These are phyloP conservation scores for Cephalopachus bancanus DNA, from an alignment of 2,797 vertebrate species.

Conservation along the genomic window DNA sequence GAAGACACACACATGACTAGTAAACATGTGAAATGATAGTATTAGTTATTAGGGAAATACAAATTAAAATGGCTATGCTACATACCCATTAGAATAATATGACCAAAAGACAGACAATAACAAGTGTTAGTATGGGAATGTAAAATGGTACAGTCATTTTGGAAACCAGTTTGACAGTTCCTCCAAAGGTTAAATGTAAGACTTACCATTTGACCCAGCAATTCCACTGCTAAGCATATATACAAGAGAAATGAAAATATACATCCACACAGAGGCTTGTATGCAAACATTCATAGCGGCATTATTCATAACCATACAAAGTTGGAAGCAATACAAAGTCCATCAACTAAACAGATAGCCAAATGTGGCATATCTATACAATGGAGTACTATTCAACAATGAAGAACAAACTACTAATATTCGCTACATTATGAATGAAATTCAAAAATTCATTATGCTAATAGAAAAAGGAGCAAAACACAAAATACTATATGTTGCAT, in stretches of 20 bases:
- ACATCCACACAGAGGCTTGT: not conserved
- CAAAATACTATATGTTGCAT: not conserved
- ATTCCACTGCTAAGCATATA: not conserved
- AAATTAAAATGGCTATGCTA: not conserved
- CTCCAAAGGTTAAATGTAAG: slow-evolving; percentile 26
- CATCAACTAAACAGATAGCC: not conserved
- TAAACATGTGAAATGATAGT: not conserved
- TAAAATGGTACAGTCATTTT: not conserved
- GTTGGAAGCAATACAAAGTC: not conserved
- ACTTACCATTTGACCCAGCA: not conserved
- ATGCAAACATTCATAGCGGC: not conserved
- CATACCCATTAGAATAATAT: not conserved
- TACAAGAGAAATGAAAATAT: not conserved
- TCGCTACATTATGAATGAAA: not conserved
- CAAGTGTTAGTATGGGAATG: not conserved
- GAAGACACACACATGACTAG: not conserved
- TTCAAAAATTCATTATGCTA: not conserved
- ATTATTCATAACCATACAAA: not conserved
- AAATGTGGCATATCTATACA: not conserved
- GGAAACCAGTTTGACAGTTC: slow-evolving; percentile 14
- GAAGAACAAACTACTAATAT: not conserved
- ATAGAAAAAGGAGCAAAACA: not conserved
- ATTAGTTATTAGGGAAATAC: not conserved
- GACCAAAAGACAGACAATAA: slow-evolving; percentile 15
- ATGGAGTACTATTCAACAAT: not conserved